phyloP scores from a whole-genome alignment of 2,113 vertebrate genomes.

The Crotalus tigris region DNA sequence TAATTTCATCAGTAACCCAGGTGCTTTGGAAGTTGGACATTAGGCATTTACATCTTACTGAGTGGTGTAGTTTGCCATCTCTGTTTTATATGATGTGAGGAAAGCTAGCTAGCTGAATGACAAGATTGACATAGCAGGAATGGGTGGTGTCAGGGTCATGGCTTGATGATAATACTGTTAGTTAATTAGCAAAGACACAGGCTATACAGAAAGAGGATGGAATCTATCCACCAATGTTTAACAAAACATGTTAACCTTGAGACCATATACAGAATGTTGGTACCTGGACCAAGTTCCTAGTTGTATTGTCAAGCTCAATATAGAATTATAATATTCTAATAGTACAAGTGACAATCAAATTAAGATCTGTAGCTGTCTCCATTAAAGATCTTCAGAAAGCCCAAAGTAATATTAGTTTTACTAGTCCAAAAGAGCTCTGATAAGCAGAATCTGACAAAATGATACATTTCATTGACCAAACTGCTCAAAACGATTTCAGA shows the following conservation, averaged over 20 bases:
- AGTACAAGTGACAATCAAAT: neutral
- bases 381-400: neutral
- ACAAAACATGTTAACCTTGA: neutral
- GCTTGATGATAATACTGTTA: neutral
- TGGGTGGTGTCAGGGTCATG: neutral
- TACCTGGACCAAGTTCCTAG: neutral
- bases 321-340: neutral
- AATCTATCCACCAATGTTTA: neutral
- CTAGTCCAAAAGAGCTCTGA: neutral
- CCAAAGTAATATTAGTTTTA: neutral
- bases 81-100: neutral
- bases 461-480: neutral
- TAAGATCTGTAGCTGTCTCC: neutral
- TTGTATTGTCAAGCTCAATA: neutral
- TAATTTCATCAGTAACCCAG: neutral
- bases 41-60: neutral
- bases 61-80: neutral
- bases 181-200: neutral
- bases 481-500: neutral
- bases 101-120: neutral
- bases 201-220: neutral
- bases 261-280: neutral
- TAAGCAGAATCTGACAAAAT: neutral
- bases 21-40: neutral
- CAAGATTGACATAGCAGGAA: neutral